These are phyloP conservation scores for Drosophila gaucha DNA, from an alignment of 2,888 invertebrate genomes.

Conservation along the genomic window DNA sequence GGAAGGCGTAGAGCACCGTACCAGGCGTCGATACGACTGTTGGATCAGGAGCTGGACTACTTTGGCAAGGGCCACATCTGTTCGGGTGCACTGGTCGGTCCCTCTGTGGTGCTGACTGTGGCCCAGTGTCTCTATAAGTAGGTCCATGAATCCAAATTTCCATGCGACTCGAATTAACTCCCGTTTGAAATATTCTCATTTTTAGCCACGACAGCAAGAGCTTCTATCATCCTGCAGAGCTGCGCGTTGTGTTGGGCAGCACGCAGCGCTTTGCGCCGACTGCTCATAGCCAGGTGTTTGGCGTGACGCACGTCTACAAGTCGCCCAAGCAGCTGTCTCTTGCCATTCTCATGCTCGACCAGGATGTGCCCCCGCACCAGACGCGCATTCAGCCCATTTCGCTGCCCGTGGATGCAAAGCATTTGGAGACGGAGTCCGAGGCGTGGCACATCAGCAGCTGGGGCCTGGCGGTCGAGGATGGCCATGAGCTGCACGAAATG, in stretches of 20 bases:
- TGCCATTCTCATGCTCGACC: constrained; percentile 79
- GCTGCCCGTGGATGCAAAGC: constrained; percentile 26
- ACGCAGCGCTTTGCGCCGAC: constrained; percentile 63
- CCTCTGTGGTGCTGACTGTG: constrained; percentile 80
- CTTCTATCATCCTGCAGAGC: constrained; percentile 79
- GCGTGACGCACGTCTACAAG: constrained; percentile 78
- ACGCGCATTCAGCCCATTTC: constrained; percentile 68
- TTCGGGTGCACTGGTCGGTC: constrained; percentile 79
- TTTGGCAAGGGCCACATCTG: constrained; percentile 83
- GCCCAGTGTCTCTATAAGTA: constrained; percentile 79
- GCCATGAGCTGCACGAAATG: constrained; percentile 54
- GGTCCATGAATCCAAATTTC: constrained; percentile 31
- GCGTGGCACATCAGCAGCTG: constrained; percentile 56
- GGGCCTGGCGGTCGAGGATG: constrained; percentile 40
- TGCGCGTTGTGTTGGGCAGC: constrained; percentile 77
- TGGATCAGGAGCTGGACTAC: constrained; percentile 57
- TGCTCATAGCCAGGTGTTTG: constrained; percentile 55
- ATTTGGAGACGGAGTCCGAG: neutral
- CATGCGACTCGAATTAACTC: neutral
- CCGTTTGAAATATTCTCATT: neutral
- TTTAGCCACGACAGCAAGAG: constrained; percentile 35
- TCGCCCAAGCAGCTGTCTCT: constrained; percentile 63
- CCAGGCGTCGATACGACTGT: constrained; percentile 82
- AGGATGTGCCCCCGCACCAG: constrained; percentile 69
- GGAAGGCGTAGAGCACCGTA: constrained; percentile 46